A percentile compares a stretch with the other conserved stretches of the same genome.
These are phyloP conservation scores for Andrena chrysosceles DNA, from an alignment of 2,888 invertebrate species.

Conservation along the genomic window DNA sequence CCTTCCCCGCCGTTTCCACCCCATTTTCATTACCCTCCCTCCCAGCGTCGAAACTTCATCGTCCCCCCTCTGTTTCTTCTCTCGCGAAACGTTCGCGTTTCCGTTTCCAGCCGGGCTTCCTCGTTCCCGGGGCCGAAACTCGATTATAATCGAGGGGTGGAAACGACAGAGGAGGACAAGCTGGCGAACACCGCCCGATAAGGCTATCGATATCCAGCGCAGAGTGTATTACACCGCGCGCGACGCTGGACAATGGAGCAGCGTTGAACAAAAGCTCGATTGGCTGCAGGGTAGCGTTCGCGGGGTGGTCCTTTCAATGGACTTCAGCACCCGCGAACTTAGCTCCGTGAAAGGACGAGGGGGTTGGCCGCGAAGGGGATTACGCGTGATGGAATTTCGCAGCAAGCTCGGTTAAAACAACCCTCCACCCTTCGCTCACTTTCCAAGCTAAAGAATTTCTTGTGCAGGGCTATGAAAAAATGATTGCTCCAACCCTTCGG, in stretches of 20 bases:
- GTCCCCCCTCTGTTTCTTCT: neutral
- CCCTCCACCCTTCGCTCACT: neutral
- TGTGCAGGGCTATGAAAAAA: neutral
- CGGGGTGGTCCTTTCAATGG: conserved; percentile 39
- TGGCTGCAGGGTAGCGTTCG: conserved; percentile 7
- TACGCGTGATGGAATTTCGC: conserved; percentile 13
- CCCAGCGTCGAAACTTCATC: too few relatives aligned
- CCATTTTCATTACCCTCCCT: neutral
- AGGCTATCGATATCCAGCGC: conserved; percentile 39
- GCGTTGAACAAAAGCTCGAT: conserved; percentile 40
- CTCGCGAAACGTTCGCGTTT: conserved; percentile 20
- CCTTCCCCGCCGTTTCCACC: neutral
- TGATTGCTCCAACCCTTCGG: neutral
- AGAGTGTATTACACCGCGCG: neutral
- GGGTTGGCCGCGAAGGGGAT: neutral
- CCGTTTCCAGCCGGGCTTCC: neutral
- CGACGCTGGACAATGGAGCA: conserved; percentile 25
- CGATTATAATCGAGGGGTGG: conserved; percentile 11
- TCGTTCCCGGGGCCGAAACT: neutral
- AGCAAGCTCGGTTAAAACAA: neutral
- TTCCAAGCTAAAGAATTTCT: neutral
- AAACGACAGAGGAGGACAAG: neutral
- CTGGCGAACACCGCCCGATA: conserved; percentile 28
- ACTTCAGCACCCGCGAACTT: conserved; percentile 19
- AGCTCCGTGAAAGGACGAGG: neutral